Evolutionary conservation across 2,113 vertebrate genomes (phyloP).

Genomic region (Euleptes europaea): DNA sequence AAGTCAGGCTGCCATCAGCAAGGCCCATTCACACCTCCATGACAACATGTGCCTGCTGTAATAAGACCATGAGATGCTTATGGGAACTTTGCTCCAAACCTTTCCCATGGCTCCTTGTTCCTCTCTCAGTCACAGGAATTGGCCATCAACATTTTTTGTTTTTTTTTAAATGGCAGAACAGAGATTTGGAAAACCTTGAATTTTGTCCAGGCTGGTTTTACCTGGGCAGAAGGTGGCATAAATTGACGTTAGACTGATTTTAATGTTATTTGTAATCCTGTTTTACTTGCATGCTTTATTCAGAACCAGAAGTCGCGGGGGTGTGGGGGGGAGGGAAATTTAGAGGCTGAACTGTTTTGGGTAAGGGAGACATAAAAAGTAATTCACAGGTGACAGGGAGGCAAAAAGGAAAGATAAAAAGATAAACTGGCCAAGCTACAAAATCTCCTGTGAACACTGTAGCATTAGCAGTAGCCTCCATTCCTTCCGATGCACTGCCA

Average conservation of each 20-base stretch:
- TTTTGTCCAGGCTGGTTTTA: background rate
- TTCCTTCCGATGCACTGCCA: no score
- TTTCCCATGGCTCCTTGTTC: background rate
- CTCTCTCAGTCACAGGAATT: background rate
- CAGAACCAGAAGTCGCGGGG: background rate
- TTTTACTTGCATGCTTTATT: background rate
- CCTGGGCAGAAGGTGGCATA: background rate
- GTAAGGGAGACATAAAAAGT: background rate
- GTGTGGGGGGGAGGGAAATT: background rate
- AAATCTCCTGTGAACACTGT: no score
- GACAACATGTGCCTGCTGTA: slow-evolving; percentile 25
- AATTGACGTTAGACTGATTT: no score
- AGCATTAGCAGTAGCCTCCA: background rate
- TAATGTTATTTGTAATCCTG: background rate
- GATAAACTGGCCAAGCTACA: no score
- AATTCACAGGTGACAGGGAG: background rate
- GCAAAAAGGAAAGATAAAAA: background rate
- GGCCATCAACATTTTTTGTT: background rate
- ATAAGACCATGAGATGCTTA: background rate
- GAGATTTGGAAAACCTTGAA: background rate
- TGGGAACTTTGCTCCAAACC: slow-evolving; percentile 20
- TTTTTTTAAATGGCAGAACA: background rate
- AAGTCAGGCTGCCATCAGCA: background rate
- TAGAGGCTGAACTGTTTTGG: background rate
- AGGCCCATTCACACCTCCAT: slow-evolving; percentile 24